Evolutionary conservation across 2,113 vertebrate species (phyloP).

Genomic region (Psephotus haematonotus): DNA sequence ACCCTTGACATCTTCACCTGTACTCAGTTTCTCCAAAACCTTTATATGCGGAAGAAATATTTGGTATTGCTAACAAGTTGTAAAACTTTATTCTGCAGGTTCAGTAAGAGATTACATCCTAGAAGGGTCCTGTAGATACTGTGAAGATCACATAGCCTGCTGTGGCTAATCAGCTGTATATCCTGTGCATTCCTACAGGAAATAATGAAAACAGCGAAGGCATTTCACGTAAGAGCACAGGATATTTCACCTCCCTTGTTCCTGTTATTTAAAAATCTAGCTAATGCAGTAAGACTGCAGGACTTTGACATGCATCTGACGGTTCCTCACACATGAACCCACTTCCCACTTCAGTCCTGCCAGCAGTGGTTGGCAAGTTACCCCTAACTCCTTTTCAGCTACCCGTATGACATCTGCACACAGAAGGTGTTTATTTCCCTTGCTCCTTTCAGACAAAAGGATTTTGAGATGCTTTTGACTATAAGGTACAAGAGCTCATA

Average conservation of each 20-base stretch:
- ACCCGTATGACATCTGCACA: not conserved
- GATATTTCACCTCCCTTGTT: slow-evolving; percentile 5
- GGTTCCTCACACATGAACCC: not conserved
- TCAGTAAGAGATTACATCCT: not conserved
- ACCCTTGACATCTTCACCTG: not conserved
- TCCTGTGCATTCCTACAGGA: slow-evolving; percentile 34
- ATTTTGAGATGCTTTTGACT: not conserved
- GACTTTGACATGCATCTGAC: not conserved
- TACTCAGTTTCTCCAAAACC: slow-evolving; percentile 8
- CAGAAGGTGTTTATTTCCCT: not conserved
- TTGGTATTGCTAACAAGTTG: not conserved
- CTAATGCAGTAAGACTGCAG: not conserved
- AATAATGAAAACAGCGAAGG: slow-evolving; percentile 1
- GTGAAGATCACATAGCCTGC: slow-evolving; percentile 4
- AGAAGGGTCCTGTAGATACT: slow-evolving; percentile 12
- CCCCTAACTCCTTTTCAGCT: not conserved
- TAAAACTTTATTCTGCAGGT: not conserved
- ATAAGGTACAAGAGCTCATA: not conserved
- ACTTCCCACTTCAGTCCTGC: not conserved
- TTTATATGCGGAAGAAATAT: not conserved
- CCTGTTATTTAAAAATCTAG: slow-evolving; percentile 49
- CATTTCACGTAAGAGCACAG: slow-evolving; percentile 15
- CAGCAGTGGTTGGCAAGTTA: not conserved
- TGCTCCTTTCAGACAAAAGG: not conserved
- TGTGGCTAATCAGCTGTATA: slow-evolving; percentile 37